Base-by-base conservation (phyloP, 2,888 invertebrate species). In the Trachelus tabidus region DNA sequence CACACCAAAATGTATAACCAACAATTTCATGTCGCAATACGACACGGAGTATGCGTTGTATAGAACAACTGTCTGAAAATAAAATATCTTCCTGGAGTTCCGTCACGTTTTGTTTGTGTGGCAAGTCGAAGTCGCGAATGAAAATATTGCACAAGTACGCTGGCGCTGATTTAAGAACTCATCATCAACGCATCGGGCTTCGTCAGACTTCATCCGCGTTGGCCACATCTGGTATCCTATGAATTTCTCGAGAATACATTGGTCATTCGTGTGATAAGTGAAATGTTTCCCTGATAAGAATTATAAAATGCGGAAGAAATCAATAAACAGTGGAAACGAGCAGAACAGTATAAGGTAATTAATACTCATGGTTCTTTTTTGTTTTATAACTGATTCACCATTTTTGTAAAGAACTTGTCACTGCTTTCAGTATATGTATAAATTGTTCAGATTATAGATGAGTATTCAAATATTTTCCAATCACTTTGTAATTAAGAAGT, bases 261-360 rank as follows among this genome's bases (percentile, higher is more conserved):
- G 56, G 56, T 23, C 9, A 9, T 56, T 56, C 1, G 9, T 9
- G 56, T 23, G 56, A 56, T 9, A 56, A 56, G 56, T 56, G 77
- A 77, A 77, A 79, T 77, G 77, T 71, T 30, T 33, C 33, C 56
- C 11, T 31, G 31, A 77, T 73, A 76, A 15, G 11, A 73, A 40
- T 69, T 75, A 74, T 75, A 87, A 81, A 81, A 89, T 89, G 89
- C 83, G 87, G 80, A 88, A 89, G 81, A 89, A 89, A 83, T 87
- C 88, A n/a, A 79, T 82, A 76, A 86, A 79, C 75, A 83, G 79
- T 71, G 71, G 79, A 73, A 84, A 83, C 79, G 88, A 89, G 71
- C 81, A 84, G 35, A 81, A 85, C 31, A 89, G 84, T 82, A 77
- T 82, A 40, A 84, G 81, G 84, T 56, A 56, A 23, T 56, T 56